These are phyloP conservation scores for Aptenodytes forsteri DNA, from an alignment of 2,113 vertebrate genomes.

Conservation along the genomic window DNA sequence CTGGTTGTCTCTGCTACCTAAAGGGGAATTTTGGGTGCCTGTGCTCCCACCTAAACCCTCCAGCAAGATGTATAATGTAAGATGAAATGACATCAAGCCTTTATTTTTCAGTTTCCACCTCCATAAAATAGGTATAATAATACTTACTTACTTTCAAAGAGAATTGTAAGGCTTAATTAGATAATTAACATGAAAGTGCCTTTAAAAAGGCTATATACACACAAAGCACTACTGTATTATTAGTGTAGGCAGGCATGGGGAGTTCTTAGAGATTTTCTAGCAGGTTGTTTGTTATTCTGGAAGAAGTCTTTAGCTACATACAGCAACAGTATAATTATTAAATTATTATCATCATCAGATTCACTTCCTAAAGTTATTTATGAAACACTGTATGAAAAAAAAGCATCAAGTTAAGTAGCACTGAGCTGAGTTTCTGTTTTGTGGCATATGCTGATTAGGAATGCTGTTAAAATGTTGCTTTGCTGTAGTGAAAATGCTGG, in stretches of 20 bases:
- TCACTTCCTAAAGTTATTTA: conserved; percentile 70
- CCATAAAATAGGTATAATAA: conserved; percentile 41
- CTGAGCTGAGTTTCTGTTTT: conserved; percentile 19
- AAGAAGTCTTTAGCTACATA: conserved; percentile 56
- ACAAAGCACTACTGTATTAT: conserved; percentile 62
- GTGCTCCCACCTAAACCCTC: background rate
- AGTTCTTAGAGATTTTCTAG: conserved; percentile 51
- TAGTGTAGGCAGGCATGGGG: conserved; percentile 58
- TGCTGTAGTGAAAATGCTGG: conserved; percentile 33
- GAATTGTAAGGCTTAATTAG: conserved; percentile 60
- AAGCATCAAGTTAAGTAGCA: background rate
- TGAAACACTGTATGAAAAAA: conserved; percentile 33
- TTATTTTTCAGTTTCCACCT: conserved; percentile 40
- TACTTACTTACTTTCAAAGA: conserved; percentile 28
- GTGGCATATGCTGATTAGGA: conserved; percentile 65
- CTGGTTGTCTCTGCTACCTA: background rate
- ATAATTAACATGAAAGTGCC: conserved; percentile 58
- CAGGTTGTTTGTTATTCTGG: conserved; percentile 61
- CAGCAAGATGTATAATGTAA: background rate
- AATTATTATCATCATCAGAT: conserved; percentile 62
- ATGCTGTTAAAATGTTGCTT: conserved; percentile 53
- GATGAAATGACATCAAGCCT: background rate
- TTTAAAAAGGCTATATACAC: conserved; percentile 53
- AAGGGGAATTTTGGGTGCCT: background rate
- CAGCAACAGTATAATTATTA: conserved; percentile 61